A percentile compares a stretch with the other conserved stretches of the same genome.
Conservation (phyloP, 2,888 invertebrate genomes). For the Slavum lentiscoides region DNA sequence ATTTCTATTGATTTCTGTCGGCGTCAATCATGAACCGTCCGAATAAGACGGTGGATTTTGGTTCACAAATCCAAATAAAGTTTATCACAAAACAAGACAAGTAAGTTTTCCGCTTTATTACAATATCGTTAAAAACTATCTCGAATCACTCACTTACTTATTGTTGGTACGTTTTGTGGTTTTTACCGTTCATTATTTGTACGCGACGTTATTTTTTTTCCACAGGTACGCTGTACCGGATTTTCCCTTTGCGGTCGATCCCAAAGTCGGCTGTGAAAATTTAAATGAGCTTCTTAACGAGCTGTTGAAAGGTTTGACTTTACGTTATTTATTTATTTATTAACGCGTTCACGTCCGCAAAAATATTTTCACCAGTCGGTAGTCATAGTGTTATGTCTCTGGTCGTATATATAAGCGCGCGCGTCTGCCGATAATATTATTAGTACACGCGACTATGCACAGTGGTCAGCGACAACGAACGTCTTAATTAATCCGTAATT, state of each 20-base stretch:
- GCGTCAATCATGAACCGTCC: constrained; percentile 2
- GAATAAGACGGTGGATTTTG: constrained; percentile 31
- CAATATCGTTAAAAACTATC: not conserved
- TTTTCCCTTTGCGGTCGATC: constrained; percentile 80
- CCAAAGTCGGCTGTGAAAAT: constrained; percentile 69
- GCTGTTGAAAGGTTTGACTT: constrained; percentile 67
- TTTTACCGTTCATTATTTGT: not conserved
- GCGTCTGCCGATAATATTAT: too few species aligned
- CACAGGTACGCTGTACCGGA: constrained; percentile 85
- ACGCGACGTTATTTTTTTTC: constrained; percentile 54
- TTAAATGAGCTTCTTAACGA: constrained; percentile 81
- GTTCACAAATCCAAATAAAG: constrained; percentile 72
- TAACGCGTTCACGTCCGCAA: not conserved
- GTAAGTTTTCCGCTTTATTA: constrained; percentile 64
- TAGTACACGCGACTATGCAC: too few species aligned
- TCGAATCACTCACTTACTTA: not conserved
- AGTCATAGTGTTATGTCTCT: too few species aligned
- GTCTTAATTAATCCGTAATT: too few species aligned
- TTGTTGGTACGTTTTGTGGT: not conserved
- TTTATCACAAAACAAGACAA: constrained; percentile 79
- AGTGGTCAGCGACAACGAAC: too few species aligned
- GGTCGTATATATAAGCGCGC: too few species aligned
- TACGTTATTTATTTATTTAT: not conserved
- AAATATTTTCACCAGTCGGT: not conserved
- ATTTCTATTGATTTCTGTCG: not conserved